Evolutionary conservation across 2,797 vertebrate genomes (phyloP), one percentile per base, ranked within the genome.

Genomic region (Poecilia picta): DNA sequence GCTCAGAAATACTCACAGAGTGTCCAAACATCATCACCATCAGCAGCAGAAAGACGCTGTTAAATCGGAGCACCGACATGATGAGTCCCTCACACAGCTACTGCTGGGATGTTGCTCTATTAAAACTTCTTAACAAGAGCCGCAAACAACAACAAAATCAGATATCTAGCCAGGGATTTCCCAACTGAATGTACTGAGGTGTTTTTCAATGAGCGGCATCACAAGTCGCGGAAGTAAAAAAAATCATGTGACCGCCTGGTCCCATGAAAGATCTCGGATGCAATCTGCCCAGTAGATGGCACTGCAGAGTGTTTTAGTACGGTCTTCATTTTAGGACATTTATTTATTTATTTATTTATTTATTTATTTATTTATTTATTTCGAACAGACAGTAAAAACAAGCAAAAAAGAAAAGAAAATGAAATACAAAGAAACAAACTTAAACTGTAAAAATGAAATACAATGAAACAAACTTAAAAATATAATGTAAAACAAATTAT

Each of bases 191-290:
- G 8, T 5, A 13, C 51, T 10, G 31, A 0, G 28, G 2, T 78
- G 5, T 76, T 66, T 87, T 80, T 82, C 33, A 82, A 81, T 31
- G 28, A 59, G 10, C 16, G 23, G 49, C 25, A 23, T 82, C 84
- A 81, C 39, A 88, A 71, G 85, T 25, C 87, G 45, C 90, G 92
- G 92, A 93, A 92, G 90, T 92, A 1, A 74, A 55, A 84, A 47
- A n/a, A n/a, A n/a, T 93, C 92, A 94, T 81, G 90, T 95, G 91
- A 93, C 10, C 0, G 1, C 16, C 10, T 51, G 39, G 1, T 45
- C 84, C 7, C 49, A 23, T 8, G 7, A 51, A 51, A 23, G 20
- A 23, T 2, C 39, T 77, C 23, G 0, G 10, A 39, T n/a, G 7
- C 1, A 0, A 23, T 66, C 70, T n/a, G 0, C 13, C 1, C 92